Evolutionary conservation across 92 coral and sea anemone genomes (phyloP), one percentile per base, ranked within the genome.

Genomic region (Porites rus): DNA sequence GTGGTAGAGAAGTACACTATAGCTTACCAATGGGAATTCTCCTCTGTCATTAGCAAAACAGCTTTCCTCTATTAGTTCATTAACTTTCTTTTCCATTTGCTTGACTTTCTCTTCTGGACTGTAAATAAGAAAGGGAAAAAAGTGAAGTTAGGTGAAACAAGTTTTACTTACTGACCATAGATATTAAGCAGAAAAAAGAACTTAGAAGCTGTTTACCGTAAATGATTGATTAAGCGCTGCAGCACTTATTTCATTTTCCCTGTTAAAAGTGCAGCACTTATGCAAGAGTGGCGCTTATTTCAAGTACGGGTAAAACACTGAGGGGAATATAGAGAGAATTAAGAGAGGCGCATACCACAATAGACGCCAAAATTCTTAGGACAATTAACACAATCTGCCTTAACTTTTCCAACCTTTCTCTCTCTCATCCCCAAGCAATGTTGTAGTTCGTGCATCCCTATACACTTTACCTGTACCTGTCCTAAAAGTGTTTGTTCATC

Each of bases 91-190:
- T 77, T 96, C 99, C 90, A 96, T 93, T 84, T 96, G 99, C 86
- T 92, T 93, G 72, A 96, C 93, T 79, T 94, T 96, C 76, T 96
- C 99, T 75, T 96, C 99, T 51, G 99, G 99, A 71, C 99, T 96
- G 65, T 62, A 31, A 43, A 19, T 2, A 12, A 59, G 38, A 13
- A 16, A 58, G 46, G 50, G 58, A 64, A 9, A 7, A 3, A 38
- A 8, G 25, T 67, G 9, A 9, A 18, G 25, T 0, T 54, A 54
- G 10, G 60, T 54, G 2, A 2, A 54, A 9, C 10, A 53, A 8
- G 59, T 53, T 53, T 28, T 28, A 28, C 0, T 28, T 28, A 28
- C 31, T 28, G 3, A 28, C 31, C 31, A 28, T 1, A 28, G 31
- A 28, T 28, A 28, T 28, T 3, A 28, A 28, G 31, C 31, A 28